phyloP scores from a whole-genome alignment of 2,888 invertebrate genomes.

The Lasioglossum marginatum region DNA sequence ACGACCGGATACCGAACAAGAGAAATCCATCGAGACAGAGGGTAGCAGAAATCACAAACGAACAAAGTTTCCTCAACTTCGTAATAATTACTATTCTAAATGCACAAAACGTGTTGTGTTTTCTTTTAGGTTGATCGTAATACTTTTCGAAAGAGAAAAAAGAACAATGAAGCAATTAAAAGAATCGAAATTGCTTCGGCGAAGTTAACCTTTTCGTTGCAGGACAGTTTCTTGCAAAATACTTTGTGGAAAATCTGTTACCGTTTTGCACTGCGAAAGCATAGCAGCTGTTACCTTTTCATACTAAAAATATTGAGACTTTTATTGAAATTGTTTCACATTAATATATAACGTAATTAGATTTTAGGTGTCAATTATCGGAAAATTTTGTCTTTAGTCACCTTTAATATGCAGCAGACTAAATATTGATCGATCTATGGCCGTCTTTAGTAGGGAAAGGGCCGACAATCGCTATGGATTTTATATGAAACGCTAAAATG shows the following conservation, averaged over 20 bases:
- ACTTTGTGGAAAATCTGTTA: background rate
- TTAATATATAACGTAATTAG: background rate
- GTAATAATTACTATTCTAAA: constrained; percentile 33
- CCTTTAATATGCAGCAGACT: background rate
- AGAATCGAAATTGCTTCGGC: constrained; percentile 8
- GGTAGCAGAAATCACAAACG: constrained; percentile 27
- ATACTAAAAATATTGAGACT: background rate
- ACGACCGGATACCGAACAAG: constrained; percentile 12
- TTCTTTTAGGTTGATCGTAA: constrained; percentile 14
- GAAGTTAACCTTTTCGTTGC: background rate
- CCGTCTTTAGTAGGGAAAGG: background rate
- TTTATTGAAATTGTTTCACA: background rate
- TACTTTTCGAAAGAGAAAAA: constrained; percentile 11
- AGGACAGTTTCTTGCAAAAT: background rate
- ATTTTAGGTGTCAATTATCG: background rate
- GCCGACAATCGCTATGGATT: background rate
- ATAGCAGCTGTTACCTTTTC: background rate
- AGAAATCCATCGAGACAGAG: background rate
- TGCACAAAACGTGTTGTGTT: background rate
- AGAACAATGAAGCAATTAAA: constrained; percentile 25
- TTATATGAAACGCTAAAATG: constrained; percentile 23
- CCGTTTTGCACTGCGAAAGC: background rate
- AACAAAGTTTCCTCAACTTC: constrained; percentile 27
- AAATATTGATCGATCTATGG: background rate
- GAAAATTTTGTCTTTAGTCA: constrained; percentile 3